A percentile compares a stretch with the other conserved stretches of the same genome.
phyloP scores from a whole-genome alignment of 1,140 invertebrate species.

The Bilobella aurantiaca region DNA sequence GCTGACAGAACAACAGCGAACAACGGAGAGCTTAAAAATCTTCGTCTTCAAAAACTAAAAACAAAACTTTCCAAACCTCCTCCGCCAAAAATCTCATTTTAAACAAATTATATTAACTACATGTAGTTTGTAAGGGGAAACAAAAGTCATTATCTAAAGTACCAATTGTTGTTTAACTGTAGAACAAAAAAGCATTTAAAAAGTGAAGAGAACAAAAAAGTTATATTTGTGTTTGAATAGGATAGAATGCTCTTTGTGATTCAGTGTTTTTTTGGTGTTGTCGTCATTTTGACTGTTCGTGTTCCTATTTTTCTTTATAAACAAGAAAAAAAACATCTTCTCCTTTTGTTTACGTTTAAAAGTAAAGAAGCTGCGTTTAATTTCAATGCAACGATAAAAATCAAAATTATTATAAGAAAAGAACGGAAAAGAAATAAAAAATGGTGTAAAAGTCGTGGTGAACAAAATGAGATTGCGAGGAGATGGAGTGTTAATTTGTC shows the following conservation, averaged over 20 bases:
- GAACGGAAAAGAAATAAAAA: too few relatives aligned
- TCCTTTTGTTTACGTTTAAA: background rate
- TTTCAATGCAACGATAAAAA: too few relatives aligned
- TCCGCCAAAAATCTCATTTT: background rate
- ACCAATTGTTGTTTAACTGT: background rate
- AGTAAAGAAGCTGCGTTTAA: too few relatives aligned
- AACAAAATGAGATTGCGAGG: background rate
- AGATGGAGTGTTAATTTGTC: conserved; percentile 3
- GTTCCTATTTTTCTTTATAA: conserved; percentile 4
- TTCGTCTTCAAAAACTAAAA: too few relatives aligned
- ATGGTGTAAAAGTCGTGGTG: background rate
- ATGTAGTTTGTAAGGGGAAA: too few relatives aligned
- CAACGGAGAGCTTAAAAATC: background rate
- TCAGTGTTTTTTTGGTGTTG: conserved; percentile 1
- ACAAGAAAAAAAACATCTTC: background rate
- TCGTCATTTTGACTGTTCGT: too few relatives aligned
- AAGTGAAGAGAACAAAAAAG: background rate
- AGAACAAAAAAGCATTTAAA: background rate
- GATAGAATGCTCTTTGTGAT: conserved; percentile 8
- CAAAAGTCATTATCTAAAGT: background rate
- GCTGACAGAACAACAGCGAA: too few relatives aligned
- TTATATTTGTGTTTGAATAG: conserved; percentile 2
- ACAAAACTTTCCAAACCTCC: too few relatives aligned
- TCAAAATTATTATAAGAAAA: too few relatives aligned
- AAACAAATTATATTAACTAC: background rate